Evolutionary conservation across 2,888 invertebrate genomes (phyloP).

Genomic region (Rotaria sp.): DNA sequence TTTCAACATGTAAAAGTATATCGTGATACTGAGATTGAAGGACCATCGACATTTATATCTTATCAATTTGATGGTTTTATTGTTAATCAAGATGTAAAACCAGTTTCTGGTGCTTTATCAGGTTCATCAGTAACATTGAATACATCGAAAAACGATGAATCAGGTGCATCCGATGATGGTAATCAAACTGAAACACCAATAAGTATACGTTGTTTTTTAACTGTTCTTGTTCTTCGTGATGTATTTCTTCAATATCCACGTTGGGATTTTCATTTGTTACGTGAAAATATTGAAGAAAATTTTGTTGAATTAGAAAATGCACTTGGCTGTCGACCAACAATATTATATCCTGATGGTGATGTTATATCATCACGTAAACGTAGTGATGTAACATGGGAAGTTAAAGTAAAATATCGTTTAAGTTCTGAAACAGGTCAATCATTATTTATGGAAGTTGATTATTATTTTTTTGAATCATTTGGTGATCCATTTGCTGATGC

Average conservation of each 20-base stretch:
- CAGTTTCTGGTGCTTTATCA: not conserved
- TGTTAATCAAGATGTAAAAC: slow-evolving; percentile 25
- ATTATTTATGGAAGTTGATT: slow-evolving; percentile 15
- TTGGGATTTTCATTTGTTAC: slow-evolving; percentile 21
- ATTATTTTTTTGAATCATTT: slow-evolving; percentile 14
- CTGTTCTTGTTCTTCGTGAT: not conserved
- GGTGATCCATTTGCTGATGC: slow-evolving; percentile 19
- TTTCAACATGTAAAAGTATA: slow-evolving; percentile 6
- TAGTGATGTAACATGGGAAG: slow-evolving; percentile 25
- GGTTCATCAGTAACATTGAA: not conserved
- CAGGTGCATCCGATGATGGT: slow-evolving; percentile 4
- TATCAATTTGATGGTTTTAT: slow-evolving; percentile 28
- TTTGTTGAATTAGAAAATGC: slow-evolving; percentile 1
- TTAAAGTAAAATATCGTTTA: not conserved
- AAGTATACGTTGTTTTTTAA: slow-evolving; percentile 17
- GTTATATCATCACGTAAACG: slow-evolving; percentile 22
- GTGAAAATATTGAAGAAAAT: slow-evolving; percentile 21
- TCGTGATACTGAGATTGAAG: slow-evolving; percentile 6
- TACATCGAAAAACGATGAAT: not conserved
- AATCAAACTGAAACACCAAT: not conserved
- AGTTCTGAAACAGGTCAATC: slow-evolving; percentile 9
- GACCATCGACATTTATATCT: not conserved
- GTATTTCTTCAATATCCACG: slow-evolving; percentile 21
- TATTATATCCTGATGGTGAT: slow-evolving; percentile 30
- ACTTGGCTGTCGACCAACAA: slow-evolving; percentile 19